Evolutionary conservation across 2,888 invertebrate species (phyloP).

Genomic region (Chouioia cunea): DNA sequence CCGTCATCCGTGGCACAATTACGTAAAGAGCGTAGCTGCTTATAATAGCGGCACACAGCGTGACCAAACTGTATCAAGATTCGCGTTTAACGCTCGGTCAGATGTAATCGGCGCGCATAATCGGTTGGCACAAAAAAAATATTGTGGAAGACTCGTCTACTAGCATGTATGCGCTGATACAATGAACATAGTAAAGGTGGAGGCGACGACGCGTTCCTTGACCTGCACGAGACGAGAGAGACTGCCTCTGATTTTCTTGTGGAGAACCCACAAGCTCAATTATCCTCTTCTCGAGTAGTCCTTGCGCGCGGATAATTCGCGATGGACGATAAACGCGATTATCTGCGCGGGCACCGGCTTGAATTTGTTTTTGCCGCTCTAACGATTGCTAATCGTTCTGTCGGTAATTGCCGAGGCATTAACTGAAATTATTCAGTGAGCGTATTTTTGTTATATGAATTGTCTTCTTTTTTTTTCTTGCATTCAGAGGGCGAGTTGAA

Average conservation of each 20-base stretch:
- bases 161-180: not conserved
- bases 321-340: conserved; percentile 36
- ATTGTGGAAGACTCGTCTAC: not conserved
- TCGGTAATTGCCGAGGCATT: not conserved
- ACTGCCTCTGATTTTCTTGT: conserved; percentile 37
- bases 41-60: conserved; percentile 5
- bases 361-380: conserved; percentile 20
- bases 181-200: not conserved
- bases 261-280: conserved; percentile 23
- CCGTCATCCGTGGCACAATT: conserved; percentile 5
- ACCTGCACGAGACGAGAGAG: conserved; percentile 36
- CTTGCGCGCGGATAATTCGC: conserved; percentile 30
- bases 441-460: too few species aligned
- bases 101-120: conserved; percentile 13
- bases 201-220: conserved; percentile 43
- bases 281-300: conserved; percentile 23
- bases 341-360: conserved; percentile 10
- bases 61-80: conserved; percentile 20
- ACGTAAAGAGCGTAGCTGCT: conserved; percentile 1
- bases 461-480: too few species aligned
- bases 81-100: conserved; percentile 27
- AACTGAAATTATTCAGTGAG: too few species aligned
- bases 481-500: too few species aligned
- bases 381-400: conserved; percentile 8
- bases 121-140: conserved; percentile 48